A percentile compares a stretch with the other conserved stretches of the same genome.
Evolutionary conservation across 2,797 vertebrate genomes (phyloP).

Genomic region (Lemur catta): DNA sequence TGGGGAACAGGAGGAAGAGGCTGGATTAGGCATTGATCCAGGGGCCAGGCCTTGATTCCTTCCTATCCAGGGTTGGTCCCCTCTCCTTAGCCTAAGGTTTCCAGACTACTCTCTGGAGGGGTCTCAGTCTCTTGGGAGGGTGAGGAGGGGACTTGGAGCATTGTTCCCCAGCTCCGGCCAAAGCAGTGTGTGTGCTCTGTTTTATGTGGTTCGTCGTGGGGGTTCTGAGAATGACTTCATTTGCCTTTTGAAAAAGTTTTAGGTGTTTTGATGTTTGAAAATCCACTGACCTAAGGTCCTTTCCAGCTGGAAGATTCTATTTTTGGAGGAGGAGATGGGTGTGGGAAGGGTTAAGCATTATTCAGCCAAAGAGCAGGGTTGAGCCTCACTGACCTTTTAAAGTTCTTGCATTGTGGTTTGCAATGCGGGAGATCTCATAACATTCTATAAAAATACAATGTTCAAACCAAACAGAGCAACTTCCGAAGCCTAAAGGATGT

Average conservation of each 20-base stretch:
- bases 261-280: neutral
- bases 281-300: neutral
- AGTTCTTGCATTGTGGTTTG: neutral
- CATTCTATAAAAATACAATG: neutral
- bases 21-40: neutral
- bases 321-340: neutral
- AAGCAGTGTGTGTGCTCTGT: neutral
- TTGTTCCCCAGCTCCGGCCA: neutral
- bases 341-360: conserved; percentile 56
- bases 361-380: neutral
- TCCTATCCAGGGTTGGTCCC: neutral
- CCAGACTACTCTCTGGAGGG: neutral
- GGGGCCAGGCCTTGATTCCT: neutral
- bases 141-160: neutral
- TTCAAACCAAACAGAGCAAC: neutral
- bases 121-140: neutral
- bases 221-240: conserved; percentile 2
- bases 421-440: neutral
- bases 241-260: neutral
- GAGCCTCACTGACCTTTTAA: neutral
- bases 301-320: conserved; percentile 20
- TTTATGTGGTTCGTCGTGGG: rapidly evolving
- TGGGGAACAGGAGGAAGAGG: neutral
- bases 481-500: neutral
- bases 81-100: neutral